These are phyloP conservation scores for Rambutsinella grinnellia DNA, from an alignment of 2,888 invertebrate species.

Conservation along the genomic window DNA sequence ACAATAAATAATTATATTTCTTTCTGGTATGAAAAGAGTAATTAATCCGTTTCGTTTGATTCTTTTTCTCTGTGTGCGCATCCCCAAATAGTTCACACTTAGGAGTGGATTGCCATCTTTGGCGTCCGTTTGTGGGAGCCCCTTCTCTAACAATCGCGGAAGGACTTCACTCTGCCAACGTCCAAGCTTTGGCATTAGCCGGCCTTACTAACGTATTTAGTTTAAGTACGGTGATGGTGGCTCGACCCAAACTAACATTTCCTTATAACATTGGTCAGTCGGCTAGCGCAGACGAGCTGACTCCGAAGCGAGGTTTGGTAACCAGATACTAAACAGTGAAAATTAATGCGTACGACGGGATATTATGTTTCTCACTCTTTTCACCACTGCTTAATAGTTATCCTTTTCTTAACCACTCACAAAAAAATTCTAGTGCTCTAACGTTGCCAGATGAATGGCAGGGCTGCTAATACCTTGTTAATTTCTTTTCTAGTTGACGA, in stretches of 20 bases:
- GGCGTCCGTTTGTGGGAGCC: slow-evolving; percentile 58
- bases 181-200: slow-evolving; percentile 63
- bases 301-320: slow-evolving; percentile 61
- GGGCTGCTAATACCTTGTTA: too few species aligned
- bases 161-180: slow-evolving; percentile 62
- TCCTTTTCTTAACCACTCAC: too few species aligned
- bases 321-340: slow-evolving; percentile 52
- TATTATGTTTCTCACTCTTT: slow-evolving; percentile 37
- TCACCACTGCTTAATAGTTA: too few species aligned
- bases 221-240: slow-evolving; percentile 16
- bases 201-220: slow-evolving; percentile 61
- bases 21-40: too few species aligned
- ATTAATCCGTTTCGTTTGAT: too few species aligned
- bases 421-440: too few species aligned
- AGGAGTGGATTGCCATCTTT: slow-evolving; percentile 60
- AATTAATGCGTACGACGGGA: slow-evolving; percentile 48
- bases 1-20: too few species aligned
- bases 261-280: slow-evolving; percentile 59
- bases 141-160: slow-evolving; percentile 60
- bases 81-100: slow-evolving; percentile 51
- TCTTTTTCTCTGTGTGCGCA: slow-evolving; percentile 19
- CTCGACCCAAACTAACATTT: slow-evolving; percentile 38
- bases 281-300: slow-evolving; percentile 62
- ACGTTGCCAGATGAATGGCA: too few species aligned
- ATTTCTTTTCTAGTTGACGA: too few species aligned